These are phyloP conservation scores for Nasua narica DNA, from an alignment of 2,797 vertebrate genomes.

Conservation along the genomic window DNA sequence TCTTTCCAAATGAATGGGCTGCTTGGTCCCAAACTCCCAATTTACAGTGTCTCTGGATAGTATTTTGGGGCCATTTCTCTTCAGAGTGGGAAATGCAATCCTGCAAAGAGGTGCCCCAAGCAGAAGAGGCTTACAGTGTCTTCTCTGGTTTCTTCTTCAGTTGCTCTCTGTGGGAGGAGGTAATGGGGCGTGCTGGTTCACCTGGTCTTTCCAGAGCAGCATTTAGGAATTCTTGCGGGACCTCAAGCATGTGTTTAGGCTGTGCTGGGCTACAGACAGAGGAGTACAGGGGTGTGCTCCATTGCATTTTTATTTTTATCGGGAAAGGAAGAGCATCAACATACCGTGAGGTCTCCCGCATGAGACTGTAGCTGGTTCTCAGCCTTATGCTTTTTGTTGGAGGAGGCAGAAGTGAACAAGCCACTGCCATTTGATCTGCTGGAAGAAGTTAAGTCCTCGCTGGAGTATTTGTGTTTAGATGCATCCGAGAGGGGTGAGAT, in stretches of 20 bases:
- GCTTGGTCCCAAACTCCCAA: background rate
- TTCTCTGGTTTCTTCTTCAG: background rate
- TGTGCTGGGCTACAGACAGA: background rate
- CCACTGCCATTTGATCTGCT: conserved; percentile 79
- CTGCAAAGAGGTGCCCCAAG: background rate
- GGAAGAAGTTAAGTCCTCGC: conserved; percentile 85
- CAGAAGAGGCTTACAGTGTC: background rate
- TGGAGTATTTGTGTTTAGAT: conserved; percentile 86
- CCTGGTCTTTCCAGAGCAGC: background rate
- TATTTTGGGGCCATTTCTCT: background rate
- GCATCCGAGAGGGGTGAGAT: conserved; percentile 89
- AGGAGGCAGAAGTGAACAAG: conserved; percentile 83
- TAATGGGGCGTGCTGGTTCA: background rate
- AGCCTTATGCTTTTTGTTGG: conserved; percentile 84
- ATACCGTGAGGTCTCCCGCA: conserved; percentile 82
- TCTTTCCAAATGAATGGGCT: background rate
- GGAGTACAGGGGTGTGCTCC: too few relatives aligned
- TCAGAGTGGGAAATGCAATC: background rate
- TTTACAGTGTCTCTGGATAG: background rate
- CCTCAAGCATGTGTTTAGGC: background rate
- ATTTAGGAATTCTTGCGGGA: background rate
- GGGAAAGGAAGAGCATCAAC: conserved; percentile 57
- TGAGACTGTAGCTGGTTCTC: conserved; percentile 83
- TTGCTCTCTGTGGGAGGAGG: background rate
- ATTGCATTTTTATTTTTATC: background rate